Evolutionary conservation across 2,888 invertebrate genomes (phyloP).

Genomic region (Volucella bombylans): DNA sequence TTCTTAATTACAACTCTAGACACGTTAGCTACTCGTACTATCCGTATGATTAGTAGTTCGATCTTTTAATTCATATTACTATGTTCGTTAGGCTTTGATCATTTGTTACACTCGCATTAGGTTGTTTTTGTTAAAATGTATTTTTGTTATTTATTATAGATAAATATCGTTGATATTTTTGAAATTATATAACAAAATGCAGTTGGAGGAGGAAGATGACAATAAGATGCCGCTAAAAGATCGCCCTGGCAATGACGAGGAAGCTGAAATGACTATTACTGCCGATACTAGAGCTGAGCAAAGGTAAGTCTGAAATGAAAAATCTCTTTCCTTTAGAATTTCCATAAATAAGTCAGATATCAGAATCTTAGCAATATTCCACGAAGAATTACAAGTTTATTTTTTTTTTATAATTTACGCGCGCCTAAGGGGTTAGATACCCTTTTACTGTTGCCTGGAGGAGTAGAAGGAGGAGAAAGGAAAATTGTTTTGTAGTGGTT

Average conservation of each 20-base stretch:
- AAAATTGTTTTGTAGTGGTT: too few relatives aligned
- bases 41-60: too few relatives aligned
- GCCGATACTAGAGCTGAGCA: constrained; percentile 61
- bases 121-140: background rate
- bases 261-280: constrained; percentile 53
- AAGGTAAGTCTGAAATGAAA: constrained; percentile 34
- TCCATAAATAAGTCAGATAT: background rate
- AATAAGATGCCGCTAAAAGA: constrained; percentile 68
- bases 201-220: constrained; percentile 58
- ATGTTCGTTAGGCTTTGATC: background rate
- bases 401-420: too few relatives aligned
- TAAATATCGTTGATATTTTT: background rate
- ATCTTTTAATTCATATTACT: too few relatives aligned
- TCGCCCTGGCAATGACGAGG: constrained; percentile 64
- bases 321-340: background rate
- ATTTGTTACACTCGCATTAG: background rate
- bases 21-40: too few relatives aligned
- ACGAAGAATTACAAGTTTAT: too few relatives aligned
- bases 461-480: too few relatives aligned
- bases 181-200: constrained; percentile 32
- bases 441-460: too few relatives aligned
- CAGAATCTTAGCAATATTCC: too few relatives aligned
- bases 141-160: constrained; percentile 16
- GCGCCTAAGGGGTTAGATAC: too few relatives aligned
- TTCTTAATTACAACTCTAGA: too few relatives aligned